Base-by-base conservation (phyloP, 2,113 vertebrate species). In the Xenus cinereus region DNA sequence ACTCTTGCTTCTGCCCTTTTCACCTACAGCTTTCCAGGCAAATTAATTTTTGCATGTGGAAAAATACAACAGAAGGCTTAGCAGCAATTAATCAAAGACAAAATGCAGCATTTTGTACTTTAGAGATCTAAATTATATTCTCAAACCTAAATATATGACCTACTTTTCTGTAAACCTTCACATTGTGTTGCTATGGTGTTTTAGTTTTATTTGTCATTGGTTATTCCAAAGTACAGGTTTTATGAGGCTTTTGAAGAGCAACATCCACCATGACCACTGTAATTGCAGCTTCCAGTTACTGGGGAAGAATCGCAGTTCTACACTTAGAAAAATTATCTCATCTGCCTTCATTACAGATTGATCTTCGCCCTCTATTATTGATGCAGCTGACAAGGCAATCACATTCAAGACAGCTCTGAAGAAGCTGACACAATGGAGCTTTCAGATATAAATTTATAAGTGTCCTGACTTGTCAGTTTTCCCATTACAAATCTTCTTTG, bases 401-500 rank as follows among this genome's bases (percentile, higher is more conserved):
- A 2, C 69, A 51, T 41, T 27, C 27, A 14, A 18, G 4, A 76
- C 0, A 3, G 46, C 64, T 78, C 80, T 5, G 17, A 64, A 87
- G 89, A 67, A 86, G 56, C 86, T 87, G 90, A 81, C 92, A 90
- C 90, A 41, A 60, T 22, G 77, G 53, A 87, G 60, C 62, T 91
- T 78, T 63, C 89, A 75, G 48, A 64, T 8, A 64, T n/a, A 33
- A 68, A 87, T 57, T 62, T 83, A 12, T 24, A 45, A 50, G 53
- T 62, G 62, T 50, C 77, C 66, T 28, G 62, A 57, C 62, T 78
- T 33, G 69, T 92, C 94, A 89, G 9, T n/a, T 41, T 89, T 93
- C 64, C 76, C 66, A 50, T 80, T 32, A 54, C 69, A 89, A 87
- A 96, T 68, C 48, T 51, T 41, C 79, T 91, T 54, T 91, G 91